Evolutionary conservation across 2,888 invertebrate species (phyloP).

Genomic region (Agapetus fuscipes): DNA sequence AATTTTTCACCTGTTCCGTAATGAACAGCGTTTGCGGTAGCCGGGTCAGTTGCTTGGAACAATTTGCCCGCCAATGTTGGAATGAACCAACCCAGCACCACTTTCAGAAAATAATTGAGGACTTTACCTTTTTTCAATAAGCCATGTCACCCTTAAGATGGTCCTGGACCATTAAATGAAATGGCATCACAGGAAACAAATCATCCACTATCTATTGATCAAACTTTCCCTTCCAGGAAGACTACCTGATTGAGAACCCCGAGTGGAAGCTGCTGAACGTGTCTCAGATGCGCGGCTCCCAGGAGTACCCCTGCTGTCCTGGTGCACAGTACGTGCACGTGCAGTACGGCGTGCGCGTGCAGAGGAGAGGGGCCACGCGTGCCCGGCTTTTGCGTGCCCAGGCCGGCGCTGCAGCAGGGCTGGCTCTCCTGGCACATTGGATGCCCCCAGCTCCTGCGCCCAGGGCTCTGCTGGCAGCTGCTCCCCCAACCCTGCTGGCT

Average conservation of each 20-base stretch:
- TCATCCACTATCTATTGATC: too few relatives aligned
- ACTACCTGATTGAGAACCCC: constrained; percentile 11
- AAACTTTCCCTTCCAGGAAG: constrained; percentile 13
- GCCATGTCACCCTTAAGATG: too few relatives aligned
- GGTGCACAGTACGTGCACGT: constrained; percentile 37
- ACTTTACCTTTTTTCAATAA: too few relatives aligned
- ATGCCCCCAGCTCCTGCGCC: constrained; percentile 26
- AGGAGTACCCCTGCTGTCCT: constrained; percentile 42
- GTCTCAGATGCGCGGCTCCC: constrained; percentile 23
- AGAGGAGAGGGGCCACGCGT: constrained; percentile 21
- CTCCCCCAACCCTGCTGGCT: constrained; percentile 30
- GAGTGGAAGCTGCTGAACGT: constrained; percentile 21
- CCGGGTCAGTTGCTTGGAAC: too few relatives aligned
- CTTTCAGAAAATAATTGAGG: too few relatives aligned
- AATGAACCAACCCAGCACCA: too few relatives aligned
- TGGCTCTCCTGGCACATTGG: constrained; percentile 25
- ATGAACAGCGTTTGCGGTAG: too few relatives aligned
- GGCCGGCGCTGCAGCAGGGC: constrained; percentile 29
- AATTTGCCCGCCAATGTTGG: too few relatives aligned
- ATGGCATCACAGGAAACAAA: too few relatives aligned
- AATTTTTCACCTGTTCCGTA: too few relatives aligned
- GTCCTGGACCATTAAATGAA: too few relatives aligned
- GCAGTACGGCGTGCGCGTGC: constrained; percentile 19
- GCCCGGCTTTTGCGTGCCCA: constrained; percentile 29
- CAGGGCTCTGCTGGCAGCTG: constrained; percentile 23